Conservation (phyloP, 2,113 vertebrate species). For the Oncorhynchus mykiss region DNA sequence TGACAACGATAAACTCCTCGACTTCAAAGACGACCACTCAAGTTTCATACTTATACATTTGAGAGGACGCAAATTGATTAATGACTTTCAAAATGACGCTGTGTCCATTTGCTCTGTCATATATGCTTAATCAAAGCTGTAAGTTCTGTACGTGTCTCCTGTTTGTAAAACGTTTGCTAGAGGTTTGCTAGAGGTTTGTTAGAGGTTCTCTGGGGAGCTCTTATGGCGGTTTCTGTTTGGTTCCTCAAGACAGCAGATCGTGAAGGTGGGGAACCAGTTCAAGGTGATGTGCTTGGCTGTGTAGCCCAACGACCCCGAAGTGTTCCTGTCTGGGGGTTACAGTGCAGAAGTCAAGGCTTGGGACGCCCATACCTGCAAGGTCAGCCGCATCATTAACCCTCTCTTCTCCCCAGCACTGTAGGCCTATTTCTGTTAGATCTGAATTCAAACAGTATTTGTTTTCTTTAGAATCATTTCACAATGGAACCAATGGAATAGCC, state of each 20-base stretch:
- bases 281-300: conserved; percentile 81
- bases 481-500: too few species aligned
- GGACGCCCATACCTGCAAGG: conserved; percentile 88
- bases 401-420: neutral
- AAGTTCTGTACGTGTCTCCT: neutral
- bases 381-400: conserved; percentile 43
- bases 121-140: neutral
- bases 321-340: conserved; percentile 91
- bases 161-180: neutral
- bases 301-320: conserved; percentile 78
- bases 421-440: too few species aligned
- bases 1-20: neutral
- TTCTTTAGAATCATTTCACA: too few species aligned
- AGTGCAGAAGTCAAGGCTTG: conserved; percentile 89
- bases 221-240: neutral
- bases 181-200: too few species aligned
- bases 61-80: neutral
- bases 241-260: conserved; percentile 78
- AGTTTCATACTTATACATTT: neutral
- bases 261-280: conserved; percentile 80
- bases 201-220: neutral
- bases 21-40: neutral
- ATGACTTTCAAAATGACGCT: neutral
- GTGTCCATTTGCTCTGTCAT: neutral
- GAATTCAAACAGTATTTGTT: too few species aligned